These are phyloP conservation scores for Microctonus hyperodae DNA, from an alignment of 2,888 invertebrate species.

Conservation along the genomic window DNA sequence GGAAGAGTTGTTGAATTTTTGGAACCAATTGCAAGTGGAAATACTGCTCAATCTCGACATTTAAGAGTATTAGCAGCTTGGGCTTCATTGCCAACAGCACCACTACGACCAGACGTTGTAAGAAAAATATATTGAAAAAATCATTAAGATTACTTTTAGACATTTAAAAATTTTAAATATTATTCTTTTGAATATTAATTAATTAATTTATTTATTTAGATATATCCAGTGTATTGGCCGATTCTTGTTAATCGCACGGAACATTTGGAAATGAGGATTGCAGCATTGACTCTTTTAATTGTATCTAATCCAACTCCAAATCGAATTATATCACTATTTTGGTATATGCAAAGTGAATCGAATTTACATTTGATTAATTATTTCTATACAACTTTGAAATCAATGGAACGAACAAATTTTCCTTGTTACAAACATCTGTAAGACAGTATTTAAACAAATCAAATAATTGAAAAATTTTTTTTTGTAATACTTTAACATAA, in stretches of 20 bases:
- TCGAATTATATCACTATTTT: conserved; percentile 73
- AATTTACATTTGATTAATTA: conserved; percentile 73
- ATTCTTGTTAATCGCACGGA: conserved; percentile 74
- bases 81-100: conserved; percentile 67
- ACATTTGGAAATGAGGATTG: conserved; percentile 72
- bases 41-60: conserved; percentile 63
- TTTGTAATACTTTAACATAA: neutral
- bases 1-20: conserved; percentile 65
- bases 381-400: conserved; percentile 76
- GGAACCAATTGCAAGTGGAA: conserved; percentile 62
- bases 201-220: conserved; percentile 55
- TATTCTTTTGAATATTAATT: neutral
- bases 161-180: neutral
- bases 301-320: conserved; percentile 72
- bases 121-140: conserved; percentile 33
- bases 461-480: neutral
- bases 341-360: conserved; percentile 71
- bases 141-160: neutral
- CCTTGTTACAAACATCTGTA: conserved; percentile 74
- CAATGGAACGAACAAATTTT: conserved; percentile 72
- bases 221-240: conserved; percentile 72
- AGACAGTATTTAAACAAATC: conserved; percentile 50
- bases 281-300: conserved; percentile 72
- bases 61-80: conserved; percentile 75
- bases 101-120: conserved; percentile 66